Percentiles rank a stretch among this genome's conserved stretches.
phyloP scores from a whole-genome alignment of 2,888 invertebrate genomes.

The Temnothorax rugatulus region DNA sequence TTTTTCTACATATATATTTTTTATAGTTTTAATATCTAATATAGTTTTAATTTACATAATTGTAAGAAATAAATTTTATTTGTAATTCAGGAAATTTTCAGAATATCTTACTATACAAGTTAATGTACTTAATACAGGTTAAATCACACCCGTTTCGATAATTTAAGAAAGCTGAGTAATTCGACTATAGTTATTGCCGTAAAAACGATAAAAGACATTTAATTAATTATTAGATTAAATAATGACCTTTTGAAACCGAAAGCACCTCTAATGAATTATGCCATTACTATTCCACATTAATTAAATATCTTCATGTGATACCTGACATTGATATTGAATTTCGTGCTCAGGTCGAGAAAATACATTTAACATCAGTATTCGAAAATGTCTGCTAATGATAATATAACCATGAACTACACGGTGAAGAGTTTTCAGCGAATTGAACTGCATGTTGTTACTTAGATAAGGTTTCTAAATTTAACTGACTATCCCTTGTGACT shows the following conservation, averaged over 20 bases:
- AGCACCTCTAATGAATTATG: not conserved
- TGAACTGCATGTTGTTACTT: conserved; percentile 17
- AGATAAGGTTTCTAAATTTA: conserved; percentile 31
- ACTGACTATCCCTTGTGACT: not conserved
- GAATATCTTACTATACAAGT: not conserved
- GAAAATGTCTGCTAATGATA: conserved; percentile 30
- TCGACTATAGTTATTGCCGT: not conserved
- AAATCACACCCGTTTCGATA: not conserved
- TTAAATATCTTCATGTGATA: conserved; percentile 33
- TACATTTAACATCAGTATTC: not conserved
- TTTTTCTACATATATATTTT: not conserved
- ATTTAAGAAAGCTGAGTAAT: not conserved
- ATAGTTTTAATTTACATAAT: not conserved
- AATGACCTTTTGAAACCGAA: not conserved
- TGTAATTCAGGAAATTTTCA: not conserved
- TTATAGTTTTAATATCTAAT: not conserved
- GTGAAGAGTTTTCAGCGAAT: conserved; percentile 6
- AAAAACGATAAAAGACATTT: not conserved
- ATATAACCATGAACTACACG: conserved; percentile 19
- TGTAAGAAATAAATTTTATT: not conserved
- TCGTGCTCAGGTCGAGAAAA: not conserved
- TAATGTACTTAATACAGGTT: not conserved
- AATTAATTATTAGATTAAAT: conserved; percentile 1
- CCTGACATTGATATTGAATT: conserved; percentile 30
- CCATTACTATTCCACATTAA: conserved; percentile 20